phyloP scores from a whole-genome alignment of 1,140 invertebrate species.

The Philotrypesis tridentata region DNA sequence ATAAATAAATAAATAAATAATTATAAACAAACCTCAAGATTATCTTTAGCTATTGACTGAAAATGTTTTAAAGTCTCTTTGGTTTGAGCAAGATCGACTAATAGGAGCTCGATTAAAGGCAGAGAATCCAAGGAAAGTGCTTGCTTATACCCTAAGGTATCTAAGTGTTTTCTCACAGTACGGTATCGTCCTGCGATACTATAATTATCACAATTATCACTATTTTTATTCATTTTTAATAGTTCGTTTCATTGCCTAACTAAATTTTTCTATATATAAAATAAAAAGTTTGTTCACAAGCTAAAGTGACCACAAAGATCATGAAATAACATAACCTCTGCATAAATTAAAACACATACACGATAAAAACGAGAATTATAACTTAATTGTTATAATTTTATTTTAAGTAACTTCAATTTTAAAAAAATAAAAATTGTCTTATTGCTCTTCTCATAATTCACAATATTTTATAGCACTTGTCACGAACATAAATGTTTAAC shows the following conservation, averaged over 20 bases:
- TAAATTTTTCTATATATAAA: too few relatives aligned
- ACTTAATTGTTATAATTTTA: neutral
- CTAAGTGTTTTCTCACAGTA: constrained; percentile 77
- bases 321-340: constrained; percentile 21
- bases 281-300: too few relatives aligned
- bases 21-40: constrained; percentile 73
- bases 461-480: neutral
- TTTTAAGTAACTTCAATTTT: neutral
- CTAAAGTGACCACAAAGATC: too few relatives aligned
- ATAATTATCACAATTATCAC: constrained; percentile 63
- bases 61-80: constrained; percentile 86
- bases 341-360: neutral
- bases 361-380: neutral
- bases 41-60: constrained; percentile 82
- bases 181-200: constrained; percentile 70
- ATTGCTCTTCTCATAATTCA: neutral
- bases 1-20: constrained; percentile 30
- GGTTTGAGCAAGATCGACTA: constrained; percentile 85
- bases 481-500: neutral
- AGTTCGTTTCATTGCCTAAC: too few relatives aligned
- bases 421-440: neutral
- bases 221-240: constrained; percentile 42
- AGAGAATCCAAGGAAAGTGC: constrained; percentile 81
- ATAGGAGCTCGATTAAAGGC: constrained; percentile 82
- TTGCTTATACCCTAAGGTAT: constrained; percentile 84